phyloP scores from a whole-genome alignment of 2,113 vertebrate genomes.

The Syngnathus scovelli region DNA sequence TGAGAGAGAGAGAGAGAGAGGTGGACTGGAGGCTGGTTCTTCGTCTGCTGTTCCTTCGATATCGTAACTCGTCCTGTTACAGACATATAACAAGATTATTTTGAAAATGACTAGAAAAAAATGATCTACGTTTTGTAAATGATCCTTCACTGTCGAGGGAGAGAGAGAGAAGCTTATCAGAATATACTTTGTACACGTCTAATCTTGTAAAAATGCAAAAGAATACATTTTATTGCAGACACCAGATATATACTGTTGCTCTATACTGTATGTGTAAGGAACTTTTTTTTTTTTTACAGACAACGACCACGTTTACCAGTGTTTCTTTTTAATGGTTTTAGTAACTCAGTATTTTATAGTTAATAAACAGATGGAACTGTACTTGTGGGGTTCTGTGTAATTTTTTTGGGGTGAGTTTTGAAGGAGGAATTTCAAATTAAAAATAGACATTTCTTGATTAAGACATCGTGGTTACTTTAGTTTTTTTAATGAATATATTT shows the following conservation, averaged over 20 bases:
- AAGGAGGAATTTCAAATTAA: background rate
- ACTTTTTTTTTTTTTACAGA: slow-evolving; percentile 69
- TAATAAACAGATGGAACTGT: slow-evolving; percentile 74
- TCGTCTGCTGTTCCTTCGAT: slow-evolving; percentile 74
- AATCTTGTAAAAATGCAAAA: slow-evolving; percentile 72
- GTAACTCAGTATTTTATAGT: slow-evolving; percentile 79
- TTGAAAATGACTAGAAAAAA: slow-evolving; percentile 66
- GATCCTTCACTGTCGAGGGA: slow-evolving; percentile 61
- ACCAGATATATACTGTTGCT: slow-evolving; percentile 63
- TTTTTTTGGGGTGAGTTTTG: slow-evolving; percentile 5
- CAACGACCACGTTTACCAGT: slow-evolving; percentile 72
- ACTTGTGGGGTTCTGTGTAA: slow-evolving; percentile 25
- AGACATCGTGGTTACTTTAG: too few species aligned
- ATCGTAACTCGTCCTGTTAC: slow-evolving; percentile 73
- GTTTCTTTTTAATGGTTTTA: slow-evolving; percentile 77
- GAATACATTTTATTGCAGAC: slow-evolving; percentile 62
- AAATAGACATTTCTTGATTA: background rate
- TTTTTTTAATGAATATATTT: too few species aligned
- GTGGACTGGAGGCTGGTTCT: slow-evolving; percentile 76
- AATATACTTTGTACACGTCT: slow-evolving; percentile 76
- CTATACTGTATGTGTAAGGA: slow-evolving; percentile 66
- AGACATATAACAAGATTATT: slow-evolving; percentile 67
- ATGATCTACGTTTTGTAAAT: slow-evolving; percentile 78
- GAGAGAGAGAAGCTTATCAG: slow-evolving; percentile 54
- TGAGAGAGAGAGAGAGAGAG: slow-evolving; percentile 57